These are phyloP conservation scores for Beris chalybata DNA, from an alignment of 2,888 invertebrate genomes.

Conservation along the genomic window DNA sequence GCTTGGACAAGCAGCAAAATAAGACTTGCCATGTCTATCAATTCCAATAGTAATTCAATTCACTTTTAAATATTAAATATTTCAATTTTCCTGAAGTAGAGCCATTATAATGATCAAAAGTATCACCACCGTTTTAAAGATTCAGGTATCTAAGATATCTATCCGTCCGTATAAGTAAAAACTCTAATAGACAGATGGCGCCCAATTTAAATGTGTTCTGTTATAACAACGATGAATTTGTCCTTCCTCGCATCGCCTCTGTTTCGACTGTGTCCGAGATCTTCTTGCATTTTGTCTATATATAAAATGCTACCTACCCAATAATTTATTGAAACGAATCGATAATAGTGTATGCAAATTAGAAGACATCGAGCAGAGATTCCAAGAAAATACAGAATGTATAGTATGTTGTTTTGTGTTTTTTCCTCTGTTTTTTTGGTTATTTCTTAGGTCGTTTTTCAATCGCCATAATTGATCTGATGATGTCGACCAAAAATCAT, in stretches of 20 bases:
- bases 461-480: slow-evolving; percentile 30
- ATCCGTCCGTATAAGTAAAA: slow-evolving; percentile 6
- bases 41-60: too few relatives aligned
- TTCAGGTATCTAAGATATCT: too few relatives aligned
- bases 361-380: slow-evolving; percentile 28
- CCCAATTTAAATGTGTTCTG: slow-evolving; percentile 30
- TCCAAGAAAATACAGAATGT: slow-evolving; percentile 27
- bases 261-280: not conserved
- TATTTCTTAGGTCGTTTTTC: slow-evolving; percentile 31
- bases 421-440: slow-evolving; percentile 8
- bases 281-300: slow-evolving; percentile 2
- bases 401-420: not conserved
- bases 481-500: too few relatives aligned
- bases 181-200: slow-evolving; percentile 30
- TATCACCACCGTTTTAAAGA: too few relatives aligned
- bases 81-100: too few relatives aligned
- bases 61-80: too few relatives aligned
- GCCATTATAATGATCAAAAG: too few relatives aligned
- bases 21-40: too few relatives aligned
- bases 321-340: slow-evolving; percentile 33
- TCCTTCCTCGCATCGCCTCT: not conserved
- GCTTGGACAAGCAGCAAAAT: too few relatives aligned
- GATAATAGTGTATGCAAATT: slow-evolving; percentile 32
- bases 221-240: slow-evolving; percentile 8
- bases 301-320: slow-evolving; percentile 12